These are phyloP conservation scores for Cervus canadensis DNA, from an alignment of 2,113 vertebrate genomes.

Conservation along the genomic window DNA sequence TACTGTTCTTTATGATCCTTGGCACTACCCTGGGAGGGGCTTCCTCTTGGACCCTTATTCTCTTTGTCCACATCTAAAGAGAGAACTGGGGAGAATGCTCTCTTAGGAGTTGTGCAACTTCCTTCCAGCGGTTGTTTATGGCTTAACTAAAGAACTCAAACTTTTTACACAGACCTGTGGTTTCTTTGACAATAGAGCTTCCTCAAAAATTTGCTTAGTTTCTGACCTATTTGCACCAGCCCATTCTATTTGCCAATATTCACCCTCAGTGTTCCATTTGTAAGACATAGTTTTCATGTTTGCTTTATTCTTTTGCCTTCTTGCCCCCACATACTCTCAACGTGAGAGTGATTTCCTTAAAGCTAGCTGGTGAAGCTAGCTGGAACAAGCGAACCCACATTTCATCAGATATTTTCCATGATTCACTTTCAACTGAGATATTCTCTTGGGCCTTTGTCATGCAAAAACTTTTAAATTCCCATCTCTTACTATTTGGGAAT, in stretches of 20 bases:
- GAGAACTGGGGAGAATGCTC: background rate
- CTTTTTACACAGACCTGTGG: background rate
- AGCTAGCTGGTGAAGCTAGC: background rate
- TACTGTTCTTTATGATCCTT: background rate
- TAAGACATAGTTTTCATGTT: background rate
- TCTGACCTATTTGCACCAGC: background rate
- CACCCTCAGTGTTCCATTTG: background rate
- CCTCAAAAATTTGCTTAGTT: background rate
- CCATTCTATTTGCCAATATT: background rate
- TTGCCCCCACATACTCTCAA: background rate
- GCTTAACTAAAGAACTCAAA: background rate
- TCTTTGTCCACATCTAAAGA: background rate
- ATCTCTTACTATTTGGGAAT: background rate
- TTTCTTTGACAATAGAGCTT: conserved; percentile 29
- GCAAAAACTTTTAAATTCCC: background rate
- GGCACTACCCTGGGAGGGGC: background rate
- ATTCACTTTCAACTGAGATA: background rate
- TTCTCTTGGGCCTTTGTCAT: background rate
- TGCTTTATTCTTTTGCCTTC: background rate
- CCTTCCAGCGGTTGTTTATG: background rate
- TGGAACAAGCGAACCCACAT: background rate
- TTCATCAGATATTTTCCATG: background rate
- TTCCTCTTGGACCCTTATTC: background rate
- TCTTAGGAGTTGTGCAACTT: background rate
- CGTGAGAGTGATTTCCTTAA: background rate